Evolutionary conservation across 2,113 vertebrate species (phyloP).

Genomic region (Neofelis nebulosa): DNA sequence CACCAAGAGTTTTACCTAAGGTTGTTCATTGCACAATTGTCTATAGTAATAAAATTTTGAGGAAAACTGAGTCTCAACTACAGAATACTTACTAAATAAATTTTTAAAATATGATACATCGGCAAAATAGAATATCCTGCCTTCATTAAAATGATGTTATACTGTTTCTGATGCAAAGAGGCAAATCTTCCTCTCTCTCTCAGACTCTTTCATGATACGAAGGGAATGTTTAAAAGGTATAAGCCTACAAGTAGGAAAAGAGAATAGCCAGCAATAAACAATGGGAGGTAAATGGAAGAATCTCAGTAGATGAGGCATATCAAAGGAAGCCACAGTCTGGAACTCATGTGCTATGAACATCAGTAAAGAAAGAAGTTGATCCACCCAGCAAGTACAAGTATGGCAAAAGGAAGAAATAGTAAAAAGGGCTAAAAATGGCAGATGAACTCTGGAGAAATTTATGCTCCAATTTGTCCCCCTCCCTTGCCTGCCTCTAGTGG

Average conservation of each 20-base stretch:
- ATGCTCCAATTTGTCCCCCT: not conserved
- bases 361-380: not conserved
- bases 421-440: not conserved
- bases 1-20: not conserved
- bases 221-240: not conserved
- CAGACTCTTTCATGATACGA: not conserved
- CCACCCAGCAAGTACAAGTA: not conserved
- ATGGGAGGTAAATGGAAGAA: not conserved
- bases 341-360: not conserved
- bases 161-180: not conserved
- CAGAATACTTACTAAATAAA: not conserved
- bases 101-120: not conserved
- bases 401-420: not conserved
- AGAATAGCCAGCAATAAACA: not conserved
- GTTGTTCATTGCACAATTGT: not conserved
- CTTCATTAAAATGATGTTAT: not conserved
- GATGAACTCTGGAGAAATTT: not conserved
- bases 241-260: not conserved
- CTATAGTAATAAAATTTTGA: not conserved
- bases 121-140: not conserved
- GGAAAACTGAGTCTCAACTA: not conserved
- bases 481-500: not conserved
- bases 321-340: not conserved
- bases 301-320: not conserved
- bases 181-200: not conserved